Percentiles rank a stretch among this genome's conserved stretches.
These are phyloP conservation scores for Melanostoma mellinum DNA, from an alignment of 2,888 invertebrate species.

Conservation along the genomic window DNA sequence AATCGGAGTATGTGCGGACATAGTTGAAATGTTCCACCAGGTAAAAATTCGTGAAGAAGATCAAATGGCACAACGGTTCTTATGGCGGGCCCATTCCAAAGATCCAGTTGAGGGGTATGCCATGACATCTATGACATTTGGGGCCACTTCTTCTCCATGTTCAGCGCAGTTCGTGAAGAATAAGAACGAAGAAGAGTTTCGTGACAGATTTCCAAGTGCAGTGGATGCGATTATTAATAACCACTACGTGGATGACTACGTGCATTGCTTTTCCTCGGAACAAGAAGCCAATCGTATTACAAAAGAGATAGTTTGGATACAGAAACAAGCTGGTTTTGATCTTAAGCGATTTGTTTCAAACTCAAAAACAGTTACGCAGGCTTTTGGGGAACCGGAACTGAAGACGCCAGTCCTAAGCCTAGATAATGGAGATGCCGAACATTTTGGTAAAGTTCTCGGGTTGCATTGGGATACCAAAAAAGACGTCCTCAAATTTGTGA, in stretches of 20 bases:
- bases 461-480: slow-evolving; percentile 66
- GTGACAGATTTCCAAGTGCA: slow-evolving; percentile 44
- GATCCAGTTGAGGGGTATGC: slow-evolving; percentile 46
- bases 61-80: slow-evolving; percentile 74
- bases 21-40: slow-evolving; percentile 78
- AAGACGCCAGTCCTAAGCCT: slow-evolving; percentile 7
- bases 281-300: slow-evolving; percentile 23
- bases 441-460: slow-evolving; percentile 67
- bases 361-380: slow-evolving; percentile 12
- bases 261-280: slow-evolving; percentile 28
- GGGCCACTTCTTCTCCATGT: slow-evolving; percentile 30
- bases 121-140: slow-evolving; percentile 73
- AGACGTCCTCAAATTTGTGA: slow-evolving; percentile 31
- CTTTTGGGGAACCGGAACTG: not conserved
- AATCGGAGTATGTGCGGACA: slow-evolving; percentile 76
- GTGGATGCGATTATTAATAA: slow-evolving; percentile 53
- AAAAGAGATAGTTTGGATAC: slow-evolving; percentile 25
- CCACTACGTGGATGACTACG: slow-evolving; percentile 22
- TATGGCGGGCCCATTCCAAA: slow-evolving; percentile 71
- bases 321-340: slow-evolving; percentile 33
- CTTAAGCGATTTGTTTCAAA: slow-evolving; percentile 41
- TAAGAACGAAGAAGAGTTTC: not conserved
- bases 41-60: slow-evolving; percentile 74
- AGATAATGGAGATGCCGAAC: slow-evolving; percentile 8
- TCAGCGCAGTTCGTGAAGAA: too few species aligned